Percentiles rank a stretch among this genome's conserved stretches.
phyloP scores from a whole-genome alignment of 2,797 vertebrate species.

The Megaceryle alcyon region DNA sequence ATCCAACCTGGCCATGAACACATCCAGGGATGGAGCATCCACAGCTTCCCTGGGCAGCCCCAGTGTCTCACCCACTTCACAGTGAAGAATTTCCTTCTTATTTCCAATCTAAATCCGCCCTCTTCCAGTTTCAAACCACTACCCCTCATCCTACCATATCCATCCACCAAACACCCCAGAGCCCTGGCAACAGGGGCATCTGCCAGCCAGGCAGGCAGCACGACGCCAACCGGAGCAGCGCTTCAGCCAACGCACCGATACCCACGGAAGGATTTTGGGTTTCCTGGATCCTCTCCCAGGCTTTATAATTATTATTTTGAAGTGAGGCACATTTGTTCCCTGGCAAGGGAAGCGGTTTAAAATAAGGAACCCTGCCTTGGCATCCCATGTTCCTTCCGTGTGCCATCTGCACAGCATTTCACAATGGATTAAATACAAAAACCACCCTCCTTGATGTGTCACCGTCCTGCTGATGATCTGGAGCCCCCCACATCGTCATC shows the following conservation, averaged over 20 bases:
- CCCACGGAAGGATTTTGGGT: neutral
- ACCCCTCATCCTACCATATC: too few species aligned
- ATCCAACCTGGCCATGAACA: too few species aligned
- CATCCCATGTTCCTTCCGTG: conserved; percentile 16
- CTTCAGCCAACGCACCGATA: neutral
- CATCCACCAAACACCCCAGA: neutral
- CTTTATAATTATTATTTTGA: conserved; percentile 2
- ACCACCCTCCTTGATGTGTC: neutral
- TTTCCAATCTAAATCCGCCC: too few species aligned
- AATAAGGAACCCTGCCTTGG: conserved; percentile 40
- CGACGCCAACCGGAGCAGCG: neutral
- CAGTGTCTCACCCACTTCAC: too few species aligned
- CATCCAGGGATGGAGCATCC: too few species aligned
- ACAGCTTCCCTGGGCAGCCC: too few species aligned
- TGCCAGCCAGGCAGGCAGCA: neutral
- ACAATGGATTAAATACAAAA: neutral
- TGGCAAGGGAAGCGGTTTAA: conserved; percentile 36
- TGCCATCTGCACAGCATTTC: conserved; percentile 39
- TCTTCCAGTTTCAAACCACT: too few species aligned
- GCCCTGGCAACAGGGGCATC: neutral
- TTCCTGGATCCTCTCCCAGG: conserved; percentile 31
- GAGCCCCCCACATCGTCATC: too few species aligned
- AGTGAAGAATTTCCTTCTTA: too few species aligned
- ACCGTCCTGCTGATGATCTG: neutral
- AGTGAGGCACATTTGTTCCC: conserved; percentile 30